Conservation (phyloP, 2,113 vertebrate genomes). For the Salvelinus namaycush region DNA sequence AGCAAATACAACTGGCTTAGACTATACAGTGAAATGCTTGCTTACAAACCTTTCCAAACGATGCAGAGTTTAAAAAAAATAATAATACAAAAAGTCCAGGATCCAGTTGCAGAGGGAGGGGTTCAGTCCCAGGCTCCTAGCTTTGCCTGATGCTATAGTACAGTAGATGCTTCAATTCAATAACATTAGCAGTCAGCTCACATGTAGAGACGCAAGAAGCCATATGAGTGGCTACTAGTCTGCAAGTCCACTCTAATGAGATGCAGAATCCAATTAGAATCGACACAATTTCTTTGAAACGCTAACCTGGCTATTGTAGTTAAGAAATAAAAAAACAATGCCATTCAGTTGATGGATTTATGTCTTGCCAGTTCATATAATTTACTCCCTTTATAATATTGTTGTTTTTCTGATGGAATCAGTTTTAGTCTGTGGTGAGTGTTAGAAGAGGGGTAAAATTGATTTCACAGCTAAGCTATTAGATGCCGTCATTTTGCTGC, state of each 20-base stretch:
- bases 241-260: conserved; percentile 2
- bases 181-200: no score
- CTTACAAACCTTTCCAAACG: no score
- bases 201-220: no score
- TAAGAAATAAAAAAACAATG: neutral
- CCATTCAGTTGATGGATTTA: conserved; percentile 39
- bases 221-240: neutral
- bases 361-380: conserved; percentile 2
- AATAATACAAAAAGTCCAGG: no score
- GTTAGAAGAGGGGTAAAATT: neutral
- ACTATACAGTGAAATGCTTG: no score
- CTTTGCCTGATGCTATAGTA: no score
- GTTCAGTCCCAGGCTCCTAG: no score
- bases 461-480: conserved; percentile 7
- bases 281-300: conserved; percentile 42
- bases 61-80: no score
- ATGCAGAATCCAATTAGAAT: conserved; percentile 49
- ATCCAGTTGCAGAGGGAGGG: no score
- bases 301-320: conserved; percentile 21
- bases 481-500: neutral
- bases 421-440: conserved; percentile 10
- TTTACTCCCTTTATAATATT: neutral
- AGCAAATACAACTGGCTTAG: no score
- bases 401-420: conserved; percentile 6
- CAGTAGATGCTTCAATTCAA: no score